phyloP scores from a whole-genome alignment of 2,888 invertebrate species.

The Hetaerina titia region DNA sequence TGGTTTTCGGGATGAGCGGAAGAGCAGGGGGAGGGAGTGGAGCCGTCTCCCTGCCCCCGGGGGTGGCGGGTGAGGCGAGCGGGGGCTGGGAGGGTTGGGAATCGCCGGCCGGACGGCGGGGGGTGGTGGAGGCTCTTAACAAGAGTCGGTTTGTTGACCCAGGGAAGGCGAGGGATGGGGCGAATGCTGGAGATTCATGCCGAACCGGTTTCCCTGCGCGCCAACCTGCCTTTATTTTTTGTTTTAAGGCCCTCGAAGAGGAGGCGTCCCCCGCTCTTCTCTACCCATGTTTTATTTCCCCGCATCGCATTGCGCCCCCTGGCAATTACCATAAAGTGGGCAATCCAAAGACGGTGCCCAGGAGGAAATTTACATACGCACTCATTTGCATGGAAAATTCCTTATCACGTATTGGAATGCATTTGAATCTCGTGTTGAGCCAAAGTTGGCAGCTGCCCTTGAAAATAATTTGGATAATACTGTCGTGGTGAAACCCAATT shows the following conservation, averaged over 20 bases:
- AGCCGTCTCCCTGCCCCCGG: background rate
- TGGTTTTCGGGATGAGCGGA: background rate
- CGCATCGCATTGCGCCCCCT: background rate
- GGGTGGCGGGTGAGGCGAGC: background rate
- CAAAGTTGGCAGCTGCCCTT: background rate
- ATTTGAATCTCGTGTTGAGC: background rate
- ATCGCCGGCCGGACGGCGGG: background rate
- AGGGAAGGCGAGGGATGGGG: background rate
- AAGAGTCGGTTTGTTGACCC: slow-evolving; percentile 59
- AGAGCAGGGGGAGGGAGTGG: background rate
- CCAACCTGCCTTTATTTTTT: slow-evolving; percentile 17
- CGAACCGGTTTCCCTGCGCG: slow-evolving; percentile 52
- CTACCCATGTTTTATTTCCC: background rate
- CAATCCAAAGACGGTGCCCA: background rate
- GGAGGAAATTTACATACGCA: background rate
- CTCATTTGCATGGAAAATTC: background rate
- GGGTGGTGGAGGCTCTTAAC: background rate
- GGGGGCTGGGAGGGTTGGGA: background rate
- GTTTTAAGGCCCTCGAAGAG: slow-evolving; percentile 26
- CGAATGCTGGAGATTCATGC: background rate
- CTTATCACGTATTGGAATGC: background rate
- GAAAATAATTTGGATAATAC: too few species aligned
- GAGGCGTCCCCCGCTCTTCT: background rate
- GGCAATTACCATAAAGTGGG: background rate
- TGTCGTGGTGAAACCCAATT: too few species aligned